Evolutionary conservation across 1,140 invertebrate species (phyloP), one percentile per base, ranked within the genome.

Genomic region (Oryctes rhinoceros): DNA sequence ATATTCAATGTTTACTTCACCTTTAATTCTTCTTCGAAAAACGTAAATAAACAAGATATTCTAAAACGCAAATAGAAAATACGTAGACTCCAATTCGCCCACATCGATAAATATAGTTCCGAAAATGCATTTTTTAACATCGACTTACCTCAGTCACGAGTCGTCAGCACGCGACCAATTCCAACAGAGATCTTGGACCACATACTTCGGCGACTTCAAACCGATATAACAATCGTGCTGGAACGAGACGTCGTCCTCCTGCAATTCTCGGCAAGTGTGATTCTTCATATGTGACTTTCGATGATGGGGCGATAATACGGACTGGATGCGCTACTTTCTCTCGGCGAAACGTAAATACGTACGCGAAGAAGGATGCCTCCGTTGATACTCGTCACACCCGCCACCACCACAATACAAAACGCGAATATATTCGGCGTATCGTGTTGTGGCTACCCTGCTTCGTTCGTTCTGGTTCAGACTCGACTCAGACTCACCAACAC

Each of bases 141-240:
- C 65, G 30, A 24, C 65, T 67, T 24, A 67, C 65, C 65, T 67
- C 65, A 67, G 30, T 67, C 65, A 67, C 65, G 65, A 67, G 65
- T 67, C n/a, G 65, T 24, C 13, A 67, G 24, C 65, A 67, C 65
- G 65, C 65, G 65, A 67, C 65, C 65, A 67, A 67, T 35, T 30
- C 18, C 65, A 35, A 67, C 24, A 24, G 3, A 67, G 65, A 67
- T 67, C 30, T 67, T 67, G 65, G 65, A 67, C 65, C 65, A 67
- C 65, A 67, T 67, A 67, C 6, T 67, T 67, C 65, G 65, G 18
- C 20, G 18, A 20, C 18, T 24, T 35, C 65, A 20, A 62, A 62
- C 53, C 53, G 13, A 20, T 18, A 7, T 44, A 62, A 18, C 53
- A 30, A 30, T 30, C 10, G 3, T 9, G 20, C 65, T 67, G n/a